phyloP scores from a whole-genome alignment of 2,888 invertebrate species.

The Apamea epomidion region DNA sequence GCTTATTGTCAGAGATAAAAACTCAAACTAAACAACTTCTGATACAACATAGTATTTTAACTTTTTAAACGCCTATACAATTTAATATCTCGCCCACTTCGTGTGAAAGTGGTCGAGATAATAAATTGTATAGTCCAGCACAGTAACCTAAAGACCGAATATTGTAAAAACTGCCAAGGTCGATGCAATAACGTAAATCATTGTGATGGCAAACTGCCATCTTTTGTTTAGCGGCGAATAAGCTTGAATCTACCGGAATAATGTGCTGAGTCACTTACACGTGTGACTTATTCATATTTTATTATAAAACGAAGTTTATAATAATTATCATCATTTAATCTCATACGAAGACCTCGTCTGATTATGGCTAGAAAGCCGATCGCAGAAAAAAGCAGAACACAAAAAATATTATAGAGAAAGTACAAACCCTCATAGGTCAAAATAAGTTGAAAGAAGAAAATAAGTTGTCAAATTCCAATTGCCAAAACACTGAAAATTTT shows the following conservation, averaged over 20 bases:
- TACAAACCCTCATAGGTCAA: no score
- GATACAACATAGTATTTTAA: background rate
- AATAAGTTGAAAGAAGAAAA: background rate
- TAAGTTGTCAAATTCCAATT: background rate
- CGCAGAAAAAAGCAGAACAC: no score
- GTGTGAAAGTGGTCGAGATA: no score
- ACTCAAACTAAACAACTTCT: background rate
- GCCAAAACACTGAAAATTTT: background rate
- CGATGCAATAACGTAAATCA: constrained; percentile 15
- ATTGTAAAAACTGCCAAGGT: constrained; percentile 9
- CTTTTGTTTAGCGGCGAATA: background rate
- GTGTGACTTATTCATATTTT: background rate
- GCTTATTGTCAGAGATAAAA: no score
- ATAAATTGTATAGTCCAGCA: no score
- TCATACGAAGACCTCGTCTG: no score
- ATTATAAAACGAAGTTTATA: no score
- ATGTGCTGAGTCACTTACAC: background rate
- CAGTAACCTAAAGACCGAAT: constrained; percentile 23
- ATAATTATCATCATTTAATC: no score
- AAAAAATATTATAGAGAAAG: no score
- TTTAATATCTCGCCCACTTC: background rate
- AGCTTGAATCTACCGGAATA: background rate
- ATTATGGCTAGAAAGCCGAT: no score
- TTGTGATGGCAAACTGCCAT: constrained; percentile 43
- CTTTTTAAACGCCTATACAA: background rate